Base-by-base conservation (phyloP, 2,113 vertebrate species). In the Apodemus sylvaticus region DNA sequence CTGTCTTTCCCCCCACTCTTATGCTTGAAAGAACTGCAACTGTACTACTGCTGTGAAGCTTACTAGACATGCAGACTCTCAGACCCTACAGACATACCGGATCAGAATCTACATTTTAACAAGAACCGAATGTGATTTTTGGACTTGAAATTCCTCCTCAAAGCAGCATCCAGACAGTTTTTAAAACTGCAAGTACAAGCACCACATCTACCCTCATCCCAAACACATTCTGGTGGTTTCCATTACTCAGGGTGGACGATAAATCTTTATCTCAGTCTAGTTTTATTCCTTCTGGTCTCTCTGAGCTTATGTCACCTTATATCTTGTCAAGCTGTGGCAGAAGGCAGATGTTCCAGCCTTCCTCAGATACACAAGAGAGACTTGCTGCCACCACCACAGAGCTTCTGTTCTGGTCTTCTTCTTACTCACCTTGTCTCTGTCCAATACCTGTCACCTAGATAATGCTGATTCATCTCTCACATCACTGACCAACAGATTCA, bases 341-440 rank as follows among this genome's bases (percentile, higher is more conserved):
- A 60, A 42, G 36, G 34, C 14, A 66, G 79, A 5, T 66, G 36
- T 62, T n/a, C 0, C 1, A 26, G 19, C 68, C 9, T 81, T 13
- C 58, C 39, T 74, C 71, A 36, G 26, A 10, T 1, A 10, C 3
- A 12, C 31, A 7, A 58, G 3, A 12, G 22, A 0, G 11, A 3
- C 51, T 68, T 31, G 2, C 10, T 76, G 11, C 13, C 1, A 26
- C 31, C 2, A 66, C 4, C 7, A 7, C 55, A 90, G 39, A 22
- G 1, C 19, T 20, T 48, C 20, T 26, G 11, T 5, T 71, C 12
- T 39, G 66, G 31, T 13, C 3, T 55, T 76, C 29, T 87, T 68
- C 34, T n/a, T 68, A 11, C 1, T 74, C 8, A 3, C 14, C 86
- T 60, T 45, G 42, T 7, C 20, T 87, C 60, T 82, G 13, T 12